phyloP scores from a whole-genome alignment of 2,888 invertebrate species.

The Drosophila koepferae region DNA sequence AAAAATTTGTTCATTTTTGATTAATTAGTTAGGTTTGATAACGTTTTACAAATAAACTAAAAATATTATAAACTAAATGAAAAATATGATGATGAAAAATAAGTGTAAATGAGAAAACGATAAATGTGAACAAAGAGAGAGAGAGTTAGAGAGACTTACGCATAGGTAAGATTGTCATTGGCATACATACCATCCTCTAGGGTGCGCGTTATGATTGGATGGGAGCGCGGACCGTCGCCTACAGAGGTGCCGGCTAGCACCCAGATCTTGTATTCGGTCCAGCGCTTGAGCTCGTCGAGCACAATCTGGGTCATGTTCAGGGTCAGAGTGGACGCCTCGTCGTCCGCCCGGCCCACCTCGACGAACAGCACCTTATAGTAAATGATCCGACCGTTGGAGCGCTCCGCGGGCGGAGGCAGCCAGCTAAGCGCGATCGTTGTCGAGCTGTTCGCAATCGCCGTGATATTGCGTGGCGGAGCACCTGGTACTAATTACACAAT shows the following conservation, averaged over 20 bases:
- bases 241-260: slow-evolving; percentile 97
- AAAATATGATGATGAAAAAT: slow-evolving; percentile 10
- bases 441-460: slow-evolving; percentile 94
- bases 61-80: slow-evolving; percentile 5
- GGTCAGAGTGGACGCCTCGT: slow-evolving; percentile 92
- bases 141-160: slow-evolving; percentile 58
- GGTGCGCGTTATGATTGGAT: slow-evolving; percentile 96
- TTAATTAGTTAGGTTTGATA: slow-evolving; percentile 55
- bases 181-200: slow-evolving; percentile 98
- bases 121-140: slow-evolving; percentile 40
- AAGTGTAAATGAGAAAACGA: slow-evolving; percentile 21
- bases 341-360: slow-evolving; percentile 93
- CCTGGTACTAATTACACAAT: slow-evolving; percentile 92
- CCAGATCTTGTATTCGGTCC: slow-evolving; percentile 99
- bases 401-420: slow-evolving; percentile 96
- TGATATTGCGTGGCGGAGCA: slow-evolving; percentile 97
- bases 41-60: slow-evolving; percentile 10
- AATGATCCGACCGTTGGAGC: slow-evolving; percentile 96
- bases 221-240: slow-evolving; percentile 97
- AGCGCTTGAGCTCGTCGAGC: slow-evolving; percentile 95
- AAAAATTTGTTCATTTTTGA: slow-evolving; percentile 60
- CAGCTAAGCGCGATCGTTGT: slow-evolving; percentile 95
- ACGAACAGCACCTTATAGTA: slow-evolving; percentile 97
- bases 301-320: slow-evolving; percentile 92
- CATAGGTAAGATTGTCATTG: slow-evolving; percentile 71